Evolutionary conservation across 2,113 vertebrate genomes (phyloP).

Genomic region (Laticauda colubrina): DNA sequence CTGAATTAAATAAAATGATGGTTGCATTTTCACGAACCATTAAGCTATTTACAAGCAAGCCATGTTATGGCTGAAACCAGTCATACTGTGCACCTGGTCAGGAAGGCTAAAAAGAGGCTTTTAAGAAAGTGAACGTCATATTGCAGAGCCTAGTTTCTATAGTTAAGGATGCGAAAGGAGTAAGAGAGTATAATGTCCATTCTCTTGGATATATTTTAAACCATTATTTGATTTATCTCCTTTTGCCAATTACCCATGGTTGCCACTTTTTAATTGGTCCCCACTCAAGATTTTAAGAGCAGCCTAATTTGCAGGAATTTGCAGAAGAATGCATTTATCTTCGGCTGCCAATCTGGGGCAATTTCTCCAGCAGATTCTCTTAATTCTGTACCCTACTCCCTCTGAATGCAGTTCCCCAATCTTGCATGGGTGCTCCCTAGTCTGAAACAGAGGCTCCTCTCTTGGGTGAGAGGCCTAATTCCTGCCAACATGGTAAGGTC

Average conservation of each 20-base stretch:
- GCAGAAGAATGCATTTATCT: not conserved
- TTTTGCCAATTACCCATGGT: too few relatives aligned
- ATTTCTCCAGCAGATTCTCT: not conserved
- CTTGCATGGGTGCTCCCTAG: not conserved
- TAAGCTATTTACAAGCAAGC: not conserved
- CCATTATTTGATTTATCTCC: not conserved
- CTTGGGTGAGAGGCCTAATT: not conserved
- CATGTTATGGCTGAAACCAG: not conserved
- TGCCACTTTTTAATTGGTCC: not conserved
- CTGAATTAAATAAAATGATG: not conserved
- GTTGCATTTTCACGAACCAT: not conserved
- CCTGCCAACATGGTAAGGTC: not conserved
- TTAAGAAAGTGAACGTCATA: not conserved
- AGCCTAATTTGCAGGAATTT: not conserved
- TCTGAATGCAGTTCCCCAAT: not conserved
- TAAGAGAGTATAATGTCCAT: not conserved
- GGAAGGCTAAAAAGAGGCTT: not conserved
- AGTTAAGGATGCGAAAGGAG: too few relatives aligned
- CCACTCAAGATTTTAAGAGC: not conserved
- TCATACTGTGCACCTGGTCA: not conserved
- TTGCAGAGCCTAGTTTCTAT: not conserved
- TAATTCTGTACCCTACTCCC: not conserved
- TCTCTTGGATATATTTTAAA: not conserved
- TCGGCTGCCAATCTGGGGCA: not conserved
- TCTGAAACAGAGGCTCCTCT: not conserved